Conservation (phyloP, 2,888 invertebrate genomes). For the Trilocha varians region DNA sequence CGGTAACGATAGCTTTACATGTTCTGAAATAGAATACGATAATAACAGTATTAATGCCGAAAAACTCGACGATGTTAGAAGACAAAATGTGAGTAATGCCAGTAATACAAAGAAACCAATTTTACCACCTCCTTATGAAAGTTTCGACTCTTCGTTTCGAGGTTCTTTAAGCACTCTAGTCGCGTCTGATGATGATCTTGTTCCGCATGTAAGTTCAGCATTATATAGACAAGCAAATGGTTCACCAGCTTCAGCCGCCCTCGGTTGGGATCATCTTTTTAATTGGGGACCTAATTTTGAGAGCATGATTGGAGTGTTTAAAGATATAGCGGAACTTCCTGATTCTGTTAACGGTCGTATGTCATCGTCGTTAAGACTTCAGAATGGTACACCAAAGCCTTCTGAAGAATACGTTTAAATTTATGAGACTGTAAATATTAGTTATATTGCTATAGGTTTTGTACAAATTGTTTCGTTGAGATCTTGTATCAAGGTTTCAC, state of each 20-base stretch:
- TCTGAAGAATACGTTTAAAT: slow-evolving; percentile 90
- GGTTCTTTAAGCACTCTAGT: slow-evolving; percentile 95
- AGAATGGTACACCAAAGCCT: slow-evolving; percentile 85
- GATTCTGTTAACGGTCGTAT: slow-evolving; percentile 84
- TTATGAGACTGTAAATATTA: slow-evolving; percentile 27
- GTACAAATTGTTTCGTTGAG: slow-evolving; percentile 51
- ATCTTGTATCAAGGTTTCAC: slow-evolving; percentile 69
- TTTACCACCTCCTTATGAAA: slow-evolving; percentile 87
- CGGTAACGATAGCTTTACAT: slow-evolving; percentile 97
- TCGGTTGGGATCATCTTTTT: slow-evolving; percentile 94
- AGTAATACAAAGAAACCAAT: slow-evolving; percentile 76
- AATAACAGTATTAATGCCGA: slow-evolving; percentile 89
- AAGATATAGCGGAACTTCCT: slow-evolving; percentile 95
- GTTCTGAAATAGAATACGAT: slow-evolving; percentile 97
- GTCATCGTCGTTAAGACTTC: slow-evolving; percentile 82
- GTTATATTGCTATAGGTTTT: slow-evolving; percentile 33
- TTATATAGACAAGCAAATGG: slow-evolving; percentile 86
- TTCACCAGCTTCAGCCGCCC: slow-evolving; percentile 83
- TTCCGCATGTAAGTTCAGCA: slow-evolving; percentile 84
- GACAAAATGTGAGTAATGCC: slow-evolving; percentile 68
- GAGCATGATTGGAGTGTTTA: slow-evolving; percentile 95
- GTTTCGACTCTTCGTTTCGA: slow-evolving; percentile 94
- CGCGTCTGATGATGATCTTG: slow-evolving; percentile 93
- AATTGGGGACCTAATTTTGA: slow-evolving; percentile 98
- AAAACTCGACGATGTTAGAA: slow-evolving; percentile 77